phyloP scores from a whole-genome alignment of 2,113 vertebrate genomes.

The Forbesichthys agassizii region DNA sequence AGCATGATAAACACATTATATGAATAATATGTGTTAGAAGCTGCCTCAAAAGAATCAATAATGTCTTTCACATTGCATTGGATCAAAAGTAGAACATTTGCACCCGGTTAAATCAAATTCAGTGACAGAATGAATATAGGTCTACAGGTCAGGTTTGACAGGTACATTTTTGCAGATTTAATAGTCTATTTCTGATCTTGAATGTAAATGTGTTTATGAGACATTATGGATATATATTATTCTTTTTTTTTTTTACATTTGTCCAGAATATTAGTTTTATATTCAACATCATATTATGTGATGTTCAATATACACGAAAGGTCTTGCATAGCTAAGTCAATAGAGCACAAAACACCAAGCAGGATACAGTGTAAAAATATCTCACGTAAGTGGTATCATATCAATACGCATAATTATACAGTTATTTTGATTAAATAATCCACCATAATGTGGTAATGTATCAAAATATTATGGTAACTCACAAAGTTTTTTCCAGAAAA shows the following conservation, averaged over 20 bases:
- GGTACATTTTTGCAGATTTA: slow-evolving; percentile 9
- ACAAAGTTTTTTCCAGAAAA: not conserved
- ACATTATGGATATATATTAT: not conserved
- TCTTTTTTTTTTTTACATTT: too few species aligned
- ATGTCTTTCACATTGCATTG: slow-evolving; percentile 69
- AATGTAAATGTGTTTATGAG: not conserved
- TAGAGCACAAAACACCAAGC: not conserved
- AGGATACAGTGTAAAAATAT: too few species aligned
- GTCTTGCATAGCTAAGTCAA: not conserved
- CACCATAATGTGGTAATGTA: not conserved
- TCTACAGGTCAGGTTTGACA: not conserved
- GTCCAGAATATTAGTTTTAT: not conserved
- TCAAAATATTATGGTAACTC: not conserved
- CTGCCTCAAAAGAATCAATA: slow-evolving; percentile 67
- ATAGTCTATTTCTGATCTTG: not conserved
- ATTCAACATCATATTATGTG: not conserved
- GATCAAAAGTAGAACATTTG: slow-evolving; percentile 34
- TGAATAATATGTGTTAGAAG: slow-evolving; percentile 60
- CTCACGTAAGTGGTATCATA: not conserved
- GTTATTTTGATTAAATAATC: not conserved
- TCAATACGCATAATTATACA: not conserved
- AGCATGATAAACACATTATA: slow-evolving; percentile 49
- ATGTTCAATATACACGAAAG: not conserved
- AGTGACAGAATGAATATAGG: not conserved
- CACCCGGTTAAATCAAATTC: slow-evolving; percentile 19